These are phyloP conservation scores for Sturnira hondurensis DNA, from an alignment of 2,113 vertebrate genomes.

Conservation along the genomic window DNA sequence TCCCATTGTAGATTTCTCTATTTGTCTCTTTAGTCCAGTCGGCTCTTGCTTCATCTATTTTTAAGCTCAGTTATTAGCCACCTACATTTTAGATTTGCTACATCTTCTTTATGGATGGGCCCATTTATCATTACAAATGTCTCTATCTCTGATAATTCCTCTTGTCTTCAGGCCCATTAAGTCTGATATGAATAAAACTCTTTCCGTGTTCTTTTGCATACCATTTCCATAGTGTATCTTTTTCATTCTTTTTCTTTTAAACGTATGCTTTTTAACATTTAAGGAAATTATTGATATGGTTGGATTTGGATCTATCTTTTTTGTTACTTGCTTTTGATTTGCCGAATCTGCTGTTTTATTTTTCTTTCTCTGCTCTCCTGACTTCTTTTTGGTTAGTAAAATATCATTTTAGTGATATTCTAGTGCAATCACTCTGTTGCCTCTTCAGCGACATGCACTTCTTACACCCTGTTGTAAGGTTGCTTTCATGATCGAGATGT, in stretches of 20 bases:
- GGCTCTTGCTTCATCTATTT: conserved; percentile 18
- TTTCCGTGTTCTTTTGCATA: background rate
- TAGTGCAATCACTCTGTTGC: background rate
- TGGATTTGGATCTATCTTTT: background rate
- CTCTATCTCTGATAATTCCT: background rate
- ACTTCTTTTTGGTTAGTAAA: background rate
- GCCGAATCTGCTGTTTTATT: background rate
- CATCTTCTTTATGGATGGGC: background rate
- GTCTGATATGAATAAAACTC: background rate
- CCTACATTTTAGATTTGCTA: background rate
- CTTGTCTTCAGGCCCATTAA: background rate
- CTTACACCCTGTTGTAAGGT: background rate
- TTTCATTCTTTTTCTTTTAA: background rate
- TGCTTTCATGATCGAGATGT: background rate
- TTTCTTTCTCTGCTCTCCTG: background rate
- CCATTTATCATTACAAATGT: conserved; percentile 19
- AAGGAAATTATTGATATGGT: background rate
- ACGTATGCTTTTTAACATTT: background rate
- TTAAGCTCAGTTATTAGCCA: conserved; percentile 15
- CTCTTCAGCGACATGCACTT: background rate
- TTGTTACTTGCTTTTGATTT: background rate
- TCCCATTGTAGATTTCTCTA: background rate
- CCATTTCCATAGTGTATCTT: background rate
- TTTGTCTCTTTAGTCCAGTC: background rate
- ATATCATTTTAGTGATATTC: background rate